Evolutionary conservation across 2,113 vertebrate species (phyloP), one percentile per base, ranked within the genome.

Genomic region (Prochilodus magdalenae): DNA sequence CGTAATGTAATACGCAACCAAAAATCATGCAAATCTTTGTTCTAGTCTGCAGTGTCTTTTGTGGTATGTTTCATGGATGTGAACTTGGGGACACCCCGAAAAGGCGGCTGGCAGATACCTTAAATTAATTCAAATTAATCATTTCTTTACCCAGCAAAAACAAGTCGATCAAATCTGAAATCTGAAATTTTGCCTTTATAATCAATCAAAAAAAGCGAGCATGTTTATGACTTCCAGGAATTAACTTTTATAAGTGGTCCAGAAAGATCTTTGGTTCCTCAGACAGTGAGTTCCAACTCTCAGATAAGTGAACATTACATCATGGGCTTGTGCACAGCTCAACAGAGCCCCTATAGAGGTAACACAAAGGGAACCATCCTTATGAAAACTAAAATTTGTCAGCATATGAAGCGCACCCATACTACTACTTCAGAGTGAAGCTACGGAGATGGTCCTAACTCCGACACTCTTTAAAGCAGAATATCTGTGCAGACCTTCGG

Each of bases 291-390:
- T 26, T 60, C 60, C 30, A 36, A 6, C 33, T 49, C 44, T 49
- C 44, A 12, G 5, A 44, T 44, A 44, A 44, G 40, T 44, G 4
- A 5, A n/a, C n/a, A n/a, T n/a, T n/a, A n/a, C n/a, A n/a, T n/a
- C n/a, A 4, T 5, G 40, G 11, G 40, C 11, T n/a, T 11, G 5
- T 44, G 40, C 5, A 44, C 5, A 44, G 40, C 11, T 11, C 40
- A 44, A 44, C 40, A 44, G 40, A n/a, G n/a, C n/a, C 4, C 4
- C 5, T 11, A 5, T 11, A 44, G 11, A 44, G 4, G 11, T n/a
- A n/a, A n/a, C n/a, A n/a, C n/a, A n/a, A 74, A 74, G 36, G 10
- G 29, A 73, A 73, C 47, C 44, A 72, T 72, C 70, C 70, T 72
- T 72, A 72, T 51, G 30, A 74, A 44, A 44, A 11, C 5, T 11